Conservation (phyloP, 1,140 invertebrate genomes). For the Cotesia glomerata region DNA sequence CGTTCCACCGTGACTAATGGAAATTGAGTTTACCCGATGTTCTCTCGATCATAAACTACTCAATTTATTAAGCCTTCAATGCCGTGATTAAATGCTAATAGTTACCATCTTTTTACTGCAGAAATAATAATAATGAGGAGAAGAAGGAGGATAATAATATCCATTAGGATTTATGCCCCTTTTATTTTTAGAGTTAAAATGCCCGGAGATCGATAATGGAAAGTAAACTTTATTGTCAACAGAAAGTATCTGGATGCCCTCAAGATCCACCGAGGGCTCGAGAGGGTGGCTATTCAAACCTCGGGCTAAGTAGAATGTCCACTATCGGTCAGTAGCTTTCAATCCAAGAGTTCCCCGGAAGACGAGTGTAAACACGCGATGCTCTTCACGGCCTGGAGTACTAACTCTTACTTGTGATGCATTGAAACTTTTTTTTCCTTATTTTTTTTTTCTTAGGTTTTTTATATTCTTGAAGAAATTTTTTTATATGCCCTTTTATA, state of each 20-base stretch:
- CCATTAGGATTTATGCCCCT: neutral
- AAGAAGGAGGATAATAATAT: too few relatives aligned
- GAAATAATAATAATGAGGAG: too few relatives aligned
- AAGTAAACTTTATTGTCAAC: neutral
- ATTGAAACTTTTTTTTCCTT: neutral
- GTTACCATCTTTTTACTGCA: neutral
- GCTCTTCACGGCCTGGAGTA: slow-evolving; percentile 17
- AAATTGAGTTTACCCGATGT: neutral
- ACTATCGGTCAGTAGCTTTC: slow-evolving; percentile 42
- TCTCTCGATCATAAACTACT: neutral
- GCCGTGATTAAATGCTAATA: neutral
- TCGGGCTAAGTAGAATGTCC: slow-evolving; percentile 48
- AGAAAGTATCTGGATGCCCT: neutral
- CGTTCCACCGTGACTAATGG: neutral
- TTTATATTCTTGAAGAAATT: neutral
- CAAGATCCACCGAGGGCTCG: neutral
- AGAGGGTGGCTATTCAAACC: slow-evolving; percentile 7
- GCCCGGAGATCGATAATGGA: neutral
- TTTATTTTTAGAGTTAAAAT: neutral
- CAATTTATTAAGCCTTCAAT: slow-evolving; percentile 1
- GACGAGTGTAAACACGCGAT: slow-evolving; percentile 37
- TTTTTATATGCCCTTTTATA: neutral
- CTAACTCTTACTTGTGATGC: neutral
- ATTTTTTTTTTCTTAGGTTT: neutral
- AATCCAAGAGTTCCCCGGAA: slow-evolving; percentile 23